Conservation (phyloP, 2,797 vertebrate species). For the Rhynchonycteris naso region DNA sequence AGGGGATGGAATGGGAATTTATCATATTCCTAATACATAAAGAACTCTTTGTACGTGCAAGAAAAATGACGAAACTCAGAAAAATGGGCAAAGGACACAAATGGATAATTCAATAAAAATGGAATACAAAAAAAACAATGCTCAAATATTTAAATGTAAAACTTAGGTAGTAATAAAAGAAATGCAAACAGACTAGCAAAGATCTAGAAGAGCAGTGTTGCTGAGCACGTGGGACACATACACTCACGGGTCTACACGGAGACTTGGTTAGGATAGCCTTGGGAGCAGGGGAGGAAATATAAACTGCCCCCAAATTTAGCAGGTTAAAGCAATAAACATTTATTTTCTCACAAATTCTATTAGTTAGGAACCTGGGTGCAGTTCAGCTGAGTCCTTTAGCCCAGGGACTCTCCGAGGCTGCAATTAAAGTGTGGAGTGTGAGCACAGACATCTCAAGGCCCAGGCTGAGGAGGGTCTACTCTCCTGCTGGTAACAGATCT, state of each 20-base stretch:
- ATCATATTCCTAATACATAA: not conserved
- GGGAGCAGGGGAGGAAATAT: not conserved
- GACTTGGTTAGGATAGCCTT: not conserved
- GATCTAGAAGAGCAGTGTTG: not conserved
- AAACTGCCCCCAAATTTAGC: not conserved
- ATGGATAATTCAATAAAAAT: not conserved
- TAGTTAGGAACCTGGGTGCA: not conserved
- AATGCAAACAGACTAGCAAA: not conserved
- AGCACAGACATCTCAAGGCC: too few species aligned
- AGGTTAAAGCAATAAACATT: not conserved
- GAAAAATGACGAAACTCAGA: not conserved
- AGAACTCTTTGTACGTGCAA: not conserved
- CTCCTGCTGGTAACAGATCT: not conserved
- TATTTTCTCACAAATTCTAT: not conserved
- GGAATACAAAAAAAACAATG: not conserved
- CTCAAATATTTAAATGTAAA: not conserved
- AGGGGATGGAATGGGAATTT: not conserved
- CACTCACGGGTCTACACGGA: not conserved
- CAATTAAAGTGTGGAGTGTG: not conserved
- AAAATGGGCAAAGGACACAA: not conserved
- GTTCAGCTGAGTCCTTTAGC: not conserved
- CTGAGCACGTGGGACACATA: not conserved
- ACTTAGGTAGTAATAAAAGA: not conserved
- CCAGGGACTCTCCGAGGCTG: not conserved
- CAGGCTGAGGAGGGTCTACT: accelerated